Evolutionary conservation across 2,113 vertebrate species (phyloP), one percentile per base, ranked within the genome.

Genomic region (Pluvianellus socialis): DNA sequence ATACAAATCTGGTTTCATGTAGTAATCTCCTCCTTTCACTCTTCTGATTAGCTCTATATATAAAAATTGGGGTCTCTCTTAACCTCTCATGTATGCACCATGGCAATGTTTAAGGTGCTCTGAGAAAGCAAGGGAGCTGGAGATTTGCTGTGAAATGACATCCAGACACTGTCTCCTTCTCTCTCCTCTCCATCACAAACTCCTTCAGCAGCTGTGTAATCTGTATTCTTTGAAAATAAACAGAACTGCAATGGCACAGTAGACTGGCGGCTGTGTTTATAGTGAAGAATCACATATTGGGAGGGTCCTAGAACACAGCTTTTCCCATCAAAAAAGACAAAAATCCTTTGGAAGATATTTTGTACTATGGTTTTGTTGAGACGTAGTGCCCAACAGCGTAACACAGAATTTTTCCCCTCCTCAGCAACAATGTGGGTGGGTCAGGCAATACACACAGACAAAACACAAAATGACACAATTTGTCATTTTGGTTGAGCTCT

Each of bases 341-440:
- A 77, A 80, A 53, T 55, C 18, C 28, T 86, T 45, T 62, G 35
- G 50, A 75, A 94, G 14, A 1, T 66, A 17, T 35, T 92, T 92
- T 71, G 26, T 44, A 10, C 20, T 27, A 4, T 65, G 18, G 3
- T 53, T 84, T 84, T 62, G 5, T 74, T 53, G 24, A 62, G 21
- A 71, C 13, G 9, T 1, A 53, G 8, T 44, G 21, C 38, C 42
- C 2, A 1, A 28, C 7, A 73, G 10, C 1, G 0, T 24, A 80
- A 91, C 4, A 16, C 7, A n/a, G 11, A 33, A 19, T 55, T 67
- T 79, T 67, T 4, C 5, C 24, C 24, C 7, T 53, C 24, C 12
- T 89, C 2, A 9, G 7, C 5, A 67, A 27, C 10, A 42, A 9
- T 3, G 1, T 0, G 0, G 3, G 6, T 66, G 32, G 17, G n/a